Evolutionary conservation across 2,797 vertebrate genomes (phyloP), one percentile per base, ranked within the genome.

Genomic region (Crocidura indochinensis): DNA sequence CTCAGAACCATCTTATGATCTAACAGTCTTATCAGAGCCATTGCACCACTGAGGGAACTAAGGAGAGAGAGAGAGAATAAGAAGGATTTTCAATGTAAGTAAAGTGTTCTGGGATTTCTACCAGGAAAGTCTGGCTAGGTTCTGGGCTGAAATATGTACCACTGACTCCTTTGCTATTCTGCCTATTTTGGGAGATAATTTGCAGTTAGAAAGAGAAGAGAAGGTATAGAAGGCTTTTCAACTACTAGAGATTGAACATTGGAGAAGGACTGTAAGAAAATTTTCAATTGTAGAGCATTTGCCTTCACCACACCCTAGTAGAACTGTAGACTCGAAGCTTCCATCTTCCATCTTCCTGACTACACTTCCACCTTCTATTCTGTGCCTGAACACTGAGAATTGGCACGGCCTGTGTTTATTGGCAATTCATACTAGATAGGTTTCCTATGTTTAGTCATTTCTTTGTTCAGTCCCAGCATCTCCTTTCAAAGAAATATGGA

Each of bases 371-470:
- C 22, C 26, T 76, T 69, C 29, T 74, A 29, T 71, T 53, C 10
- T 51, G n/a, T 6, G 26, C 1, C 6, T 29, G 47, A 49, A 24
- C 2, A 1, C 22, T 2, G 38, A 1, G 10, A 1, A 1, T 7
- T 44, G n/a, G 2, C 49, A 0, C 75, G 46, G 44, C 62, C 17
- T 0, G 49, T 60, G 4, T 44, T 76, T 73, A 15, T 19, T 8
- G 5, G 4, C 7, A 44, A 8, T 17, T 62, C 17, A 10, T 2
- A 47, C 31, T 46, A 31, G 3, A 51, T 51, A 5, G 10, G 10
- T 22, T 75, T 91, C 87, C 53, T n/a, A 12, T 3, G 44, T 74
- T 31, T 20, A 29, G 2, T 87, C 3, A 6, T 56, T 81, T 87
- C 51, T 81, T 7, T 6, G 17, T 15, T 60, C 17, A 60, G 17